Base-by-base conservation (phyloP, 37 sponge, comb jelly and placozoan genomes). In the Mnemiopsis leidyi region DNA sequence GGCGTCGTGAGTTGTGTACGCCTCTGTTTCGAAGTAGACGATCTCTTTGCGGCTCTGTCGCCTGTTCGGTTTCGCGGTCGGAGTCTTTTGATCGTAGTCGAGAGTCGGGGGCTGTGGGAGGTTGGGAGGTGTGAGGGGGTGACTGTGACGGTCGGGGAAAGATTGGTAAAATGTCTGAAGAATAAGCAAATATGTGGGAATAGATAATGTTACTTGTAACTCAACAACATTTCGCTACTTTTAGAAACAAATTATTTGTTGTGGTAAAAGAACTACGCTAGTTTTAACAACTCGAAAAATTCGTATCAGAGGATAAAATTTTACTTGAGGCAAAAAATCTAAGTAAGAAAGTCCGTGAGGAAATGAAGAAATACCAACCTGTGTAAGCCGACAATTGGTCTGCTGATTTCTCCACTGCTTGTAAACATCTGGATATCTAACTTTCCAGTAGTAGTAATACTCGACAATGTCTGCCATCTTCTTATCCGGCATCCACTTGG, bases 11-110 rank as follows among this genome's bases (percentile, higher is more conserved):
- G 90, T 85, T 3, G 90, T 85, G 61, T 85, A 85, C 39, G 90
- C 90, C 26, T 85, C 90, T 26, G 90, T 85, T 37, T 85, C 90
- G n/a, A 85, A 85, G 30, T 85, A 85, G 24, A 85, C 90, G 24
- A 85, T 85, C 90, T 85, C 90, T 37, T 85, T 85, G 0, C 90
- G 90, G 23, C 48, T 26, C 32, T 37, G 40, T 0, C 36, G 38
- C 48, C 90, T n/a, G 61, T 21, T 33, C 0, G 90, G 21, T 26
- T 85, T 85, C 0, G 90, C 28, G 0, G 35, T 3, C 29, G 90
- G 61, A 13, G 13, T 13, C 48, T 26, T 85, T 37, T 40, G 40
- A 32, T 85, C 90, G 39, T 28, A 39, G 25, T 85, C 90, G 61
- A 13, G 5, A 5, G 61, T 48, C 13, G 61, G 61, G 61, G 61